A percentile compares a stretch with the other conserved stretches of the same genome.
Conservation (phyloP, 2,888 invertebrate species). For the Zele albiditarsus region DNA sequence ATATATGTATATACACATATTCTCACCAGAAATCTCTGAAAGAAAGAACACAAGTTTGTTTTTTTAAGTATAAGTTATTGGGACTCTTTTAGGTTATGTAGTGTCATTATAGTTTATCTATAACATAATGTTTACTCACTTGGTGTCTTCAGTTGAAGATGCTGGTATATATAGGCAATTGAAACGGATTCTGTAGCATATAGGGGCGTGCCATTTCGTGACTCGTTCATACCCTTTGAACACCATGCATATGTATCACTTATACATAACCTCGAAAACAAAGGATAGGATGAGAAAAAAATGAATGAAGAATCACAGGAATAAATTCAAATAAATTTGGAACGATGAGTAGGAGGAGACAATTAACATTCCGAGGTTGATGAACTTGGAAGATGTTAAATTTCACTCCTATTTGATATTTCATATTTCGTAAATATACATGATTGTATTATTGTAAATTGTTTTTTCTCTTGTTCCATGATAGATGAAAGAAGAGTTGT, state of each 20-base stretch:
- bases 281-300: no score
- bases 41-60: conserved; percentile 33
- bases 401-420: not conserved
- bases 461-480: no score
- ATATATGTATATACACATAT: no score
- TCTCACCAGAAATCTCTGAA: conserved; percentile 14
- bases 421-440: not conserved
- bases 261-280: not conserved
- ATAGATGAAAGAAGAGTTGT: no score
- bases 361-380: not conserved
- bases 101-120: conserved; percentile 4
- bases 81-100: conserved; percentile 1
- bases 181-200: not conserved
- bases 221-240: not conserved
- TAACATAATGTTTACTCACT: conserved; percentile 3
- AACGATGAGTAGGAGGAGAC: not conserved
- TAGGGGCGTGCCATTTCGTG: not conserved
- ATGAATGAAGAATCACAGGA: no score
- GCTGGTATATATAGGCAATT: not conserved
- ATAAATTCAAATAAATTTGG: not conserved
- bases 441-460: no score
- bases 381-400: not conserved
- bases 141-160: not conserved
- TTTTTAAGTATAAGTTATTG: conserved; percentile 6
- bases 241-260: not conserved